Evolutionary conservation across 2,888 invertebrate species (phyloP).

Genomic region (Phortica okadai): DNA sequence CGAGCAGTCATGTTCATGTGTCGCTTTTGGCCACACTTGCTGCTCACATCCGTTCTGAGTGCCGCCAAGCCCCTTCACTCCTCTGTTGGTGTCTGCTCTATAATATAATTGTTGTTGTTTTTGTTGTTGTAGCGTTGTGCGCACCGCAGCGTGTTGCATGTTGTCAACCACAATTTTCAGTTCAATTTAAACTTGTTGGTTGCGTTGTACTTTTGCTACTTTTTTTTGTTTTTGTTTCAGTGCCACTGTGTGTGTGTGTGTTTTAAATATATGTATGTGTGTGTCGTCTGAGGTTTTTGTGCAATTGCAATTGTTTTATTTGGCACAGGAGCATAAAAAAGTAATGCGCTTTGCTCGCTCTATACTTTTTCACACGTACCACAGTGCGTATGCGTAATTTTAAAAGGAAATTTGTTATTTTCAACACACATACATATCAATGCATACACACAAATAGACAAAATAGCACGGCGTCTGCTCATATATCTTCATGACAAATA

Average conservation of each 20-base stretch:
- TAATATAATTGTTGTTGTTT: conserved; percentile 52
- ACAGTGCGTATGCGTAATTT: conserved; percentile 12
- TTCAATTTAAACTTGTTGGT: conserved; percentile 65
- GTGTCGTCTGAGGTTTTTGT: too few species aligned
- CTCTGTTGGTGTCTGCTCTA: not conserved
- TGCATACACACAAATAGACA: not conserved
- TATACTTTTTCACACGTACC: not conserved
- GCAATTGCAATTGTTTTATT: too few species aligned
- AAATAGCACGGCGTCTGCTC: too few species aligned
- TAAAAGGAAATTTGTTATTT: conserved; percentile 8
- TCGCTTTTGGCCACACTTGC: not conserved
- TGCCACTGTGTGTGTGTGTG: not conserved
- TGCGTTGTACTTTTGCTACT: conserved; percentile 33
- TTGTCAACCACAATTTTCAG: conserved; percentile 60
- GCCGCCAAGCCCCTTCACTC: not conserved
- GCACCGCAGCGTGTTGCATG: conserved; percentile 29
- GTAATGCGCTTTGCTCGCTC: not conserved
- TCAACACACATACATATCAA: not conserved
- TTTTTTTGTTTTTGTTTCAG: not conserved
- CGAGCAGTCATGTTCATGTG: not conserved
- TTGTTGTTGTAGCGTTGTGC: conserved; percentile 31
- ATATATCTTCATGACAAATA: conserved; percentile 24
- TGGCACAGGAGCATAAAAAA: too few species aligned
- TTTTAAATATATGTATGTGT: not conserved
- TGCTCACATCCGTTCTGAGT: not conserved